phyloP scores from a whole-genome alignment of 2,113 vertebrate species.

The Turnix velox region DNA sequence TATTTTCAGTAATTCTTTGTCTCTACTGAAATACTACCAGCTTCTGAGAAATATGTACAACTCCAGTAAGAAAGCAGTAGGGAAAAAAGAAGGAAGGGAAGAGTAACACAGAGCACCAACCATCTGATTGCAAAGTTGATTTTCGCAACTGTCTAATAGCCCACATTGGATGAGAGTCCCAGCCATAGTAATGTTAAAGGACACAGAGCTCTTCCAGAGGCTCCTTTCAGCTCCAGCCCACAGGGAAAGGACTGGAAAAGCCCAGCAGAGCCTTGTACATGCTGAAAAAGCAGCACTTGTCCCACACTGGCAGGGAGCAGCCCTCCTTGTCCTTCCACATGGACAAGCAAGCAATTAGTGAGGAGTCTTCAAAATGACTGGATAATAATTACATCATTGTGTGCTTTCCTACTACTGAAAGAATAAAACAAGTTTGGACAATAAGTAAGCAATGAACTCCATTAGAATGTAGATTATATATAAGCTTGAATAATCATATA shows the following conservation, averaged over 20 bases:
- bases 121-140: not conserved
- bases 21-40: not conserved
- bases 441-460: not conserved
- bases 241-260: not conserved
- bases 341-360: not conserved
- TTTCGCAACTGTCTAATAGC: not conserved
- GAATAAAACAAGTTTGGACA: not conserved
- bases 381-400: not conserved
- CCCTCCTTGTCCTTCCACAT: not conserved
- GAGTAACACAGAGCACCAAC: fast-evolving
- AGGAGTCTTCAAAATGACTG: not conserved
- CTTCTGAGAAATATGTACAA: not conserved
- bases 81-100: not conserved
- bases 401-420: not conserved
- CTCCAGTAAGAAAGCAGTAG: fast-evolving
- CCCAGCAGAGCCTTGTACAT: not conserved
- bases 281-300: fast-evolving
- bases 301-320: not conserved
- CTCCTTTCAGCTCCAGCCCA: not conserved
- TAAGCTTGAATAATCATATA: too few relatives aligned
- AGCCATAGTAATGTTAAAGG: fast-evolving
- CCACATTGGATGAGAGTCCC: fast-evolving
- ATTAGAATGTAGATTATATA: too few relatives aligned
- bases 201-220: not conserved
- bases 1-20: not conserved